A percentile compares a stretch with the other conserved stretches of the same genome.
Evolutionary conservation across 35 echinoderm and acorn worm species (phyloP).

Genomic region (Ophioderma brevispina): DNA sequence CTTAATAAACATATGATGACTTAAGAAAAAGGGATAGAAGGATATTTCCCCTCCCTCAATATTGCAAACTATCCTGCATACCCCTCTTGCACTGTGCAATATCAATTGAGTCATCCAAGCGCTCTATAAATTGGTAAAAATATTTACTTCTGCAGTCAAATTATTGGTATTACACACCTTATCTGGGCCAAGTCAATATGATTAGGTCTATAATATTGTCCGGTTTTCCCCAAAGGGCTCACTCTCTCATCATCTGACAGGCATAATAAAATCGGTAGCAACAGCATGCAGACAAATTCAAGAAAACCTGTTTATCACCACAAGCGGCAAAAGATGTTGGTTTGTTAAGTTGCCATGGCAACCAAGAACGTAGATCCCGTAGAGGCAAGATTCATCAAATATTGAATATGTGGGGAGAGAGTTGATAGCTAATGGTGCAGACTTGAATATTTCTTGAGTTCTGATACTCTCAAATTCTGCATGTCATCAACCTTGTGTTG

Average conservation of each 20-base stretch:
- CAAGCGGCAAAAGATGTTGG: not conserved
- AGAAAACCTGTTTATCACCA: not conserved
- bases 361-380: not conserved
- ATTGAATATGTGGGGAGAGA: constrained; percentile 1
- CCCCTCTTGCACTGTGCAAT: too few relatives aligned
- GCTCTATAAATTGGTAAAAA: too few relatives aligned
- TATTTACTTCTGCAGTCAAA: too few relatives aligned
- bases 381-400: not conserved
- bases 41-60: too few relatives aligned
- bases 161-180: too few relatives aligned
- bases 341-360: not conserved
- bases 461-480: not conserved
- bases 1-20: too few relatives aligned
- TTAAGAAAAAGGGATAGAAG: too few relatives aligned
- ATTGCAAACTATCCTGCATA: too few relatives aligned
- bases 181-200: too few relatives aligned
- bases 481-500: not conserved
- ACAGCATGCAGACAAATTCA: not conserved
- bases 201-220: too few relatives aligned
- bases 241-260: not conserved
- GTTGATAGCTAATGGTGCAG: not conserved
- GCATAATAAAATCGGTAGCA: not conserved
- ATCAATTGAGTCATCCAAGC: too few relatives aligned
- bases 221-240: not conserved
- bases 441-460: not conserved